Base-by-base conservation (phyloP, 37 sponge, comb jelly and placozoan genomes). In the Theonella swinhoei region DNA sequence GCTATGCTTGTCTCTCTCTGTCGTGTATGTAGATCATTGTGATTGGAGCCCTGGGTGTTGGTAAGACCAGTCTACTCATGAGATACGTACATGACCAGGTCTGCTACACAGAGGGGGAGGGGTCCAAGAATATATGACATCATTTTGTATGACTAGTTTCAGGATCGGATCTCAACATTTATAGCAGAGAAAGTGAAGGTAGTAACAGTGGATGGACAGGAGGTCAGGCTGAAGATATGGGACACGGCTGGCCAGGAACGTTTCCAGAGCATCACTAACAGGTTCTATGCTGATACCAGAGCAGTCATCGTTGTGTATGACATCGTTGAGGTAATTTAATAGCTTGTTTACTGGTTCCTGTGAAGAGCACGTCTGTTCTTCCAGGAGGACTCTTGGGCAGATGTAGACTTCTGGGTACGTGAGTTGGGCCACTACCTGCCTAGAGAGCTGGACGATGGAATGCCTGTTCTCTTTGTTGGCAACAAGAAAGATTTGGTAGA, bases 241-340 rank as follows among this genome's bases (percentile, higher is more conserved):
- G 90, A 89, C 62, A 89, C 90, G 0, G 90, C 90, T 54, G 89
- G 89, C 42, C 85, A 89, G 70, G 90, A 89, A 25, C 26, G 90
- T 35, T 89, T 79, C 85, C 74, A 80, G 58, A 77, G 84, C 31
- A 78, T 89, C 31, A 84, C 90, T 8, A 78, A 80, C 28, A 63
- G 80, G 3, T 89, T 78, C 80, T 89, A 84, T 63, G 26, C 73
- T 0, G 83, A 83, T 37, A 59, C 85, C 0, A 77, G 84, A 0
- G 90, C 85, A 2, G 90, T 89, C 1, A 33, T 89, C 1, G 73
- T 89, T 24, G 85, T 89, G 23, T 89, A 84, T 65, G 84, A 87
- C 54, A 58, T 77, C 41, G 76, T 31, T 34, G 14, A 47, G 7
- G 54, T 47, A 47, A 47, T 7, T 14, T 47, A 47, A 47, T 14